Percentiles rank a stretch among this genome's conserved stretches.
Conservation (phyloP, 2,113 vertebrate genomes). For the Tachuris rubrigastra region DNA sequence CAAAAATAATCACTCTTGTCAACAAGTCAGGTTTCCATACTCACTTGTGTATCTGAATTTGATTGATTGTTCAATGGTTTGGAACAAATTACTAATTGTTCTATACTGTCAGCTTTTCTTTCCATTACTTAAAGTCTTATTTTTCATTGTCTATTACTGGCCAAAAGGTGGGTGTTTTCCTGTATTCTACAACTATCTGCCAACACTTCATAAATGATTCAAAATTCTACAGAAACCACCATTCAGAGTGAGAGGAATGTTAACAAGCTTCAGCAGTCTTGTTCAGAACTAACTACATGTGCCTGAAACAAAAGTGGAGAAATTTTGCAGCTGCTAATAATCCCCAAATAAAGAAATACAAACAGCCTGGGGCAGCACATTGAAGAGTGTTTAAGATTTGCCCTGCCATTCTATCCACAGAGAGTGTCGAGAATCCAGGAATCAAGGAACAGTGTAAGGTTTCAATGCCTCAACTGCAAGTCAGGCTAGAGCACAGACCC, state of each 20-base stretch:
- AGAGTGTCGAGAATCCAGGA: not conserved
- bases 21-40: not conserved
- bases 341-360: not conserved
- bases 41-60: not conserved
- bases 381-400: not conserved
- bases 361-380: not conserved
- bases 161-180: not conserved
- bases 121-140: not conserved
- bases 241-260: not conserved
- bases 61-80: not conserved
- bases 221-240: not conserved
- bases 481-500: not conserved
- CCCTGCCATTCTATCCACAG: not conserved
- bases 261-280: not conserved
- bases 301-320: not conserved
- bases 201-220: constrained; percentile 12
- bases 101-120: not conserved
- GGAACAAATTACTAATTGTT: not conserved
- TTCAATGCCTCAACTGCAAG: not conserved
- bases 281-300: not conserved
- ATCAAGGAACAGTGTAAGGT: not conserved
- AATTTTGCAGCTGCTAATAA: not conserved
- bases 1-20: not conserved
- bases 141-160: constrained; percentile 8
- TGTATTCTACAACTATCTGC: not conserved